Evolutionary conservation across 2,113 vertebrate species (phyloP).

Genomic region (Coryphaenoides rupestris): DNA sequence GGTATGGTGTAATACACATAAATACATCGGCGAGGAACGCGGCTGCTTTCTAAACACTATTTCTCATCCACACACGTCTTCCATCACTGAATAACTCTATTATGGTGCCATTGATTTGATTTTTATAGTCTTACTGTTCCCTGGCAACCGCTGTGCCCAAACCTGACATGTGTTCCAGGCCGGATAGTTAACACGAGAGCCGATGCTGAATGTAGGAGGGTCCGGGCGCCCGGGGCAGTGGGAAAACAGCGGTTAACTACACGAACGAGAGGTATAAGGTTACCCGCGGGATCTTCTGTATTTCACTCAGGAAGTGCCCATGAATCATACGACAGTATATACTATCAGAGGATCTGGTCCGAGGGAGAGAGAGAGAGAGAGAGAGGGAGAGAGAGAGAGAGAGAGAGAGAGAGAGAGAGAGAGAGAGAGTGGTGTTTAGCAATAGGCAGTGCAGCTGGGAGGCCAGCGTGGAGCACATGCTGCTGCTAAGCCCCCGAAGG

Average conservation of each 20-base stretch:
- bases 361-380: neutral
- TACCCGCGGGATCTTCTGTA: slow-evolving; percentile 11
- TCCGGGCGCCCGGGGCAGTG: neutral
- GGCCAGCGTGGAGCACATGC: too few species aligned
- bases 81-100: neutral
- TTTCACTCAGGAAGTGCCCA: slow-evolving; percentile 18
- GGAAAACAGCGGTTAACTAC: slow-evolving; percentile 9
- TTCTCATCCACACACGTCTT: neutral
- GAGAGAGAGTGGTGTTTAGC: neutral
- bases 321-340: too few species aligned
- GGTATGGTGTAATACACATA: too few species aligned
- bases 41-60: neutral
- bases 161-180: too few species aligned
- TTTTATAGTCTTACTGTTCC: too few species aligned
- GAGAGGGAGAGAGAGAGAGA: neutral
- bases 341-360: slow-evolving; percentile 4
- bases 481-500: too few species aligned
- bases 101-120: too few species aligned
- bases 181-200: neutral
- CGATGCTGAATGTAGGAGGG: neutral
- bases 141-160: too few species aligned
- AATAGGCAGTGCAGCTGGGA: too few species aligned
- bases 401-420: slow-evolving; percentile 8
- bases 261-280: slow-evolving; percentile 13
- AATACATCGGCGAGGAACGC: too few species aligned